Conservation (phyloP, 2,888 invertebrate species). For the Protonemura montana region DNA sequence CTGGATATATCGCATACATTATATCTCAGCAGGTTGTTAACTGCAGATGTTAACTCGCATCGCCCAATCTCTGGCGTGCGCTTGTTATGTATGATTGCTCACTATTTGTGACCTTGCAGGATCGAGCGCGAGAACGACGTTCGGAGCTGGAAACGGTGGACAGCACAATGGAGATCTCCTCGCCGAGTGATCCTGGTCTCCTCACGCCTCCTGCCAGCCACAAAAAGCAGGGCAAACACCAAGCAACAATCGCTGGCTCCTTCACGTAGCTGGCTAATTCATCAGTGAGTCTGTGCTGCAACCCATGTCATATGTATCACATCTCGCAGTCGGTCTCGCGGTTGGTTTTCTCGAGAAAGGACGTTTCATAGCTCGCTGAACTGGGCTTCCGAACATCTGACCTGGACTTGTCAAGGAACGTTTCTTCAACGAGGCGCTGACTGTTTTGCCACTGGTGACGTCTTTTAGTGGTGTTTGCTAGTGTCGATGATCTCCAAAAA, state of each 20-base stretch:
- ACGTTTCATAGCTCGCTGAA: background rate
- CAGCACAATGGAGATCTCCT: background rate
- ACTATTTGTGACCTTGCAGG: background rate
- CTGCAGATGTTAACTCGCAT: too few species aligned
- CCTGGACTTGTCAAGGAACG: background rate
- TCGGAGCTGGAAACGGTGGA: background rate
- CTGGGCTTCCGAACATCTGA: background rate
- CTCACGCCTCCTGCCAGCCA: constrained; percentile 49
- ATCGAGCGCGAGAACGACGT: background rate
- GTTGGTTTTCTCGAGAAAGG: background rate
- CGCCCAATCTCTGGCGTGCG: too few species aligned
- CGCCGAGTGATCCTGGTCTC: constrained; percentile 39
- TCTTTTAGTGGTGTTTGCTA: background rate
- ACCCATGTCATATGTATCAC: too few species aligned
- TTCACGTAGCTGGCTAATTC: constrained; percentile 39
- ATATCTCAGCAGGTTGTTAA: too few species aligned
- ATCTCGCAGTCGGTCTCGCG: too few species aligned
- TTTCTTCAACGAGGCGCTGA: background rate
- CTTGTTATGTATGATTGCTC: too few species aligned
- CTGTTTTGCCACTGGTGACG: background rate
- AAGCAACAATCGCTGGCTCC: constrained; percentile 16
- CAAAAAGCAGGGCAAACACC: constrained; percentile 44
- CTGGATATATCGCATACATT: too few species aligned
- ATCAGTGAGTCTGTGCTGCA: too few species aligned
- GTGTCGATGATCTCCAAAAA: background rate